phyloP scores from a whole-genome alignment of 2,797 vertebrate genomes.

The Helostoma temminkii region DNA sequence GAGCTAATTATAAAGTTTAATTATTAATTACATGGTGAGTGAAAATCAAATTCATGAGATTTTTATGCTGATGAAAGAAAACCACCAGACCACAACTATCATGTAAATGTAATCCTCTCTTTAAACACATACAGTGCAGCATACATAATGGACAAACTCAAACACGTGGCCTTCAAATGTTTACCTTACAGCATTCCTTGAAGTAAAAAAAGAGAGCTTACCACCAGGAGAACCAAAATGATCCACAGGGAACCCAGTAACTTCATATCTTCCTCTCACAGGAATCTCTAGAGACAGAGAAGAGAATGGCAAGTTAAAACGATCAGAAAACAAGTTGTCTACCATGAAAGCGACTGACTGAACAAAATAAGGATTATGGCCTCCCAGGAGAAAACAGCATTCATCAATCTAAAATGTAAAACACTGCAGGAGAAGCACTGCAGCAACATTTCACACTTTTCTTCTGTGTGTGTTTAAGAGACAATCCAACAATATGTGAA shows the following conservation, averaged over 20 bases:
- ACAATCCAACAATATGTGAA: slow-evolving; percentile 7
- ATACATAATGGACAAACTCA: slow-evolving; percentile 10
- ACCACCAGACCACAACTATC: slow-evolving; percentile 36
- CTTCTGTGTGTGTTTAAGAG: background rate
- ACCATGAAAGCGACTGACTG: slow-evolving; percentile 52
- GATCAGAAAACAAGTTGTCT: slow-evolving; percentile 38
- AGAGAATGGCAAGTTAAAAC: slow-evolving; percentile 33
- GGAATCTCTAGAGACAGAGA: slow-evolving; percentile 40
- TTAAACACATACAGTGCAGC: slow-evolving; percentile 5
- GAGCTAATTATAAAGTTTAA: slow-evolving; percentile 60
- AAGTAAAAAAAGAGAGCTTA: slow-evolving; percentile 56
- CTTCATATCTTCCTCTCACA: slow-evolving; percentile 68
- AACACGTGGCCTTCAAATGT: background rate
- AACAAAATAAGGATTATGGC: slow-evolving; percentile 57
- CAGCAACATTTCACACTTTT: slow-evolving; percentile 28
- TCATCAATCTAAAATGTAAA: slow-evolving; percentile 70
- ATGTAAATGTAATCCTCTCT: slow-evolving; percentile 21
- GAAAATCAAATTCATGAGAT: slow-evolving; percentile 62
- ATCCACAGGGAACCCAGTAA: slow-evolving; percentile 55
- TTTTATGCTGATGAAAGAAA: slow-evolving; percentile 48
- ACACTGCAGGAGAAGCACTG: slow-evolving; percentile 47
- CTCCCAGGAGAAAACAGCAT: slow-evolving; percentile 42
- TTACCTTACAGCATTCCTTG: slow-evolving; percentile 9
- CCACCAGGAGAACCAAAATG: slow-evolving; percentile 64
- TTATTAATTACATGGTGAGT: slow-evolving; percentile 48